Percentiles rank a stretch among this genome's conserved stretches.
These are phyloP conservation scores for Chrysodeixis includens DNA, from an alignment of 2,888 invertebrate genomes.

Conservation along the genomic window DNA sequence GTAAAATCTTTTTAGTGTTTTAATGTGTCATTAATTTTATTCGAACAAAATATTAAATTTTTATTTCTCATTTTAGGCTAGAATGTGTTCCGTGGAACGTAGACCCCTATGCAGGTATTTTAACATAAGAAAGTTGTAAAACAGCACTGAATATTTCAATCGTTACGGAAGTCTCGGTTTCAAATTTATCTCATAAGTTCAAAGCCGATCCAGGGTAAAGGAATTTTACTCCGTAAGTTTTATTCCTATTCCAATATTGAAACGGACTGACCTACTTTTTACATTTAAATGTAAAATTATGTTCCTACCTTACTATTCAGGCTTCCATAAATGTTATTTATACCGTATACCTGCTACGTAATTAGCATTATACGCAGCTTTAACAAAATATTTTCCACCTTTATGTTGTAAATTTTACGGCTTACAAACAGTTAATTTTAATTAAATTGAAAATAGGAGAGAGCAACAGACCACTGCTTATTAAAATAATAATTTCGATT, in stretches of 20 bases:
- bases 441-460: neutral
- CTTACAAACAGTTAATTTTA: neutral
- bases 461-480: neutral
- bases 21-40: too few relatives aligned
- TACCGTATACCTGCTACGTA: neutral
- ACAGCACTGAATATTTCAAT: neutral
- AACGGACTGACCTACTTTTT: neutral
- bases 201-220: conserved; percentile 4
- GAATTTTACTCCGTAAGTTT: conserved; percentile 1
- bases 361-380: neutral
- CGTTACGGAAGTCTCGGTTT: neutral
- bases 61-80: too few relatives aligned
- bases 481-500: neutral
- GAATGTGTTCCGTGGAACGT: too few relatives aligned
- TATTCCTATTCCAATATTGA: conserved; percentile 1
- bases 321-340: neutral
- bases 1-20: neutral
- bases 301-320: neutral
- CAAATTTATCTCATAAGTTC: conserved; percentile 4
- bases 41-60: too few relatives aligned
- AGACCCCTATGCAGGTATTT: too few relatives aligned
- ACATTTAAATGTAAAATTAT: neutral
- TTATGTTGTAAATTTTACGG: conserved; percentile 1
- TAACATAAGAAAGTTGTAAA: too few relatives aligned
- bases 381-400: neutral